Evolutionary conservation across 2,888 invertebrate species (phyloP), one percentile per base, ranked within the genome.

Genomic region (Merodon equestris): DNA sequence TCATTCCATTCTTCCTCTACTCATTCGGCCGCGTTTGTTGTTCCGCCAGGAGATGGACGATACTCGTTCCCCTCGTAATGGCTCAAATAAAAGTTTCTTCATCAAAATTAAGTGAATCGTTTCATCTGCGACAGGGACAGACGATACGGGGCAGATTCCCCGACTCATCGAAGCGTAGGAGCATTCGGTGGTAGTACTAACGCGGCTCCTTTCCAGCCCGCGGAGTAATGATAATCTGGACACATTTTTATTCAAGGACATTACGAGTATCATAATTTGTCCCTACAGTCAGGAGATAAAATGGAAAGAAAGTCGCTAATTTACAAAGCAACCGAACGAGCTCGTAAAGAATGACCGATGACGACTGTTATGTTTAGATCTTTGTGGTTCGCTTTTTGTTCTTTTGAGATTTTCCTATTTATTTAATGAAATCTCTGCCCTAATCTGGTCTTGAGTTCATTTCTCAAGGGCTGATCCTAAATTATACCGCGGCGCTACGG

Each of bases 91-190:
- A 79, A 79, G 74, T 74, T 79, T 74, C 60, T 70, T 73, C 79
- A 74, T 79, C 64, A 64, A 70, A 79, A 79, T 79, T 70, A 79
- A 64, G 74, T 74, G 68, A 74, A 70, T 51, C 79, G 54, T 74
- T 79, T 74, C 68, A 74, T 74, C 50, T 74, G 58, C 58, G 58
- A 74, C 58, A 57, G 38, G 38, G 53, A 57, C 72, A 61, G 42
- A 56, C 57, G 47, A 13, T 17, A 50, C 17, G 18, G 4, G 27
- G 36, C 58, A 48, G 40, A 57, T n/a, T n/a, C n/a, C n/a, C 15
- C 38, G 45, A n/a, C n/a, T 40, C 51, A 27, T 13, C 14, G 19
- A 12, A 27, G 27, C 27, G 27, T 27, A 27, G 7, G 27, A 27
- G 27, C 3, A 27, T 4, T 7, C 27, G 7, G 27, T 27, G 27